phyloP scores from a whole-genome alignment of 2,888 invertebrate species.

The Drosophila paramelanica region DNA sequence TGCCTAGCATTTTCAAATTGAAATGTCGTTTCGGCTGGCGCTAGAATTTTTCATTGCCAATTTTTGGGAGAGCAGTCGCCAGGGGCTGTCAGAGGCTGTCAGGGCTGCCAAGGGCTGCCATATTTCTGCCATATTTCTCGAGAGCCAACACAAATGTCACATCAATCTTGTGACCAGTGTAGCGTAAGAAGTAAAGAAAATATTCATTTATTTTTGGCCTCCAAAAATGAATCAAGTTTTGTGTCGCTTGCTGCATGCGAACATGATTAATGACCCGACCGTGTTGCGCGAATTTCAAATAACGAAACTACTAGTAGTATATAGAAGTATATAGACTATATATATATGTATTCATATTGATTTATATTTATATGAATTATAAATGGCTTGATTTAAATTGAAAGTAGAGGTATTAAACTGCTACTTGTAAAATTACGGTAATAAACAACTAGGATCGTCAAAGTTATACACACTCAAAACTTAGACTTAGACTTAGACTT shows the following conservation, averaged over 20 bases:
- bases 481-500: too few relatives aligned
- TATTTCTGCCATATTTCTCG: slow-evolving; percentile 70
- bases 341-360: not conserved
- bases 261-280: slow-evolving; percentile 69
- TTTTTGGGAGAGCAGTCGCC: slow-evolving; percentile 48
- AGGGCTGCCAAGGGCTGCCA: slow-evolving; percentile 63
- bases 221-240: slow-evolving; percentile 64
- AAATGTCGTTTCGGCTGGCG: slow-evolving; percentile 75
- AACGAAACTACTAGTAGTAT: slow-evolving; percentile 20
- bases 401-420: not conserved
- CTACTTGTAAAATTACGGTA: too few relatives aligned
- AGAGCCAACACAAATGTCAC: slow-evolving; percentile 79
- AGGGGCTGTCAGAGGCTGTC: slow-evolving; percentile 26
- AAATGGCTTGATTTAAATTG: slow-evolving; percentile 9
- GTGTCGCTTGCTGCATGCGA: slow-evolving; percentile 41
- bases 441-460: too few relatives aligned
- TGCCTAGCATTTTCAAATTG: slow-evolving; percentile 74
- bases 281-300: slow-evolving; percentile 64
- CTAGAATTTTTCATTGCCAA: slow-evolving; percentile 80
- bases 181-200: slow-evolving; percentile 76
- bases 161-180: slow-evolving; percentile 81
- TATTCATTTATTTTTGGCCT: slow-evolving; percentile 70
- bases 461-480: too few relatives aligned
- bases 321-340: not conserved
- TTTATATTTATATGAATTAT: not conserved